Base-by-base conservation (phyloP, 2,797 vertebrate species). In the Rhabdomys pumilio region DNA sequence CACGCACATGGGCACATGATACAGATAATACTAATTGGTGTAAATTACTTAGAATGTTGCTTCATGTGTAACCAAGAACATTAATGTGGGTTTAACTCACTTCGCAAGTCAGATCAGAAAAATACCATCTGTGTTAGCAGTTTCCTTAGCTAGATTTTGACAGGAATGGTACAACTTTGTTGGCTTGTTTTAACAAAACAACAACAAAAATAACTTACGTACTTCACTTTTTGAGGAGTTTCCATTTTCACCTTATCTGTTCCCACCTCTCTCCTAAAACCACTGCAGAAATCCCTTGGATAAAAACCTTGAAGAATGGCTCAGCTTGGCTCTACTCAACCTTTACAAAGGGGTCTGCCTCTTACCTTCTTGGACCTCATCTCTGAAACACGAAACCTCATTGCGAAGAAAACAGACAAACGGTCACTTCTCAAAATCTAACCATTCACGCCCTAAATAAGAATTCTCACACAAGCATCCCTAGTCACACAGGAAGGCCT, bases 321-420 rank as follows among this genome's bases (percentile, higher is more conserved):
- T 31, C 34, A 65, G 20, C 34, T 34, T 69, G 9, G 8, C 55
- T 95, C n/a, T 17, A 44, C 65, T 88, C 6, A 0, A 38, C 29
- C 29, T 90, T 82, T 29, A 47, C 96, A 94, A 41, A 17, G 34
- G 92, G 55, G 11, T 76, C 63, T 20, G 9, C 69, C 20, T 11
- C 75, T 90, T 55, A 53, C 55, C 50, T 90, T 72, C 38, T 34
- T 44, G 4, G 57, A 76, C 22, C 19, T 26, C 26, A 89, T 47
- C n/a, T 80, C 67, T 94, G 34, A 53, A 61, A 94, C 93, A 91
- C 76, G 81, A 59, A 95, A 89, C 50, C 14, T 94, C 75, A 77
- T 38, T 92, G 65, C 69, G 86, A 91, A 96, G 50, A 91, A 94
- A 95, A 20, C n/a, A 75, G 81, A 81, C 34, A 72, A 90, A 63